phyloP scores from a whole-genome alignment of 2,888 invertebrate species.

The Coleophora deauratella region DNA sequence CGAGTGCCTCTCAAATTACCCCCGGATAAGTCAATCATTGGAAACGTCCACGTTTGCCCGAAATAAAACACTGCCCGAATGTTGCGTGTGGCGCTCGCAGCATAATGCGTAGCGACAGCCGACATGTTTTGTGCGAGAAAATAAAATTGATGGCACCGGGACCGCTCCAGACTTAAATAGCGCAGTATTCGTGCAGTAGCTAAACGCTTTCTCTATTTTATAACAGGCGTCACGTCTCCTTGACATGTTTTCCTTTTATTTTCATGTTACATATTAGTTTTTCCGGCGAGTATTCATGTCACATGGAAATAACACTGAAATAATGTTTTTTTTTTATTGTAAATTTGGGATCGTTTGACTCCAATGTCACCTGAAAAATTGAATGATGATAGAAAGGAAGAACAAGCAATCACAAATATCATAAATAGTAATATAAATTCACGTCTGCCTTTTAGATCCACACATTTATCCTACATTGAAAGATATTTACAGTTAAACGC shows the following conservation, averaged over 20 bases:
- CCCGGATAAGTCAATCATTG: conserved; percentile 74
- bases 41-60: conserved; percentile 64
- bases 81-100: conserved; percentile 61
- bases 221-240: conserved; percentile 55
- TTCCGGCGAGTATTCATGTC: conserved; percentile 48
- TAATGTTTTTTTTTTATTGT: too few relatives aligned
- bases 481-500: conserved; percentile 33
- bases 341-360: too few relatives aligned
- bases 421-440: too few relatives aligned
- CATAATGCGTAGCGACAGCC: conserved; percentile 70
- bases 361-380: too few relatives aligned
- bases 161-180: conserved; percentile 66
- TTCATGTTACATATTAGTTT: conserved; percentile 60
- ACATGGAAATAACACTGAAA: conserved; percentile 52
- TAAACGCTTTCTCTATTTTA: conserved; percentile 71
- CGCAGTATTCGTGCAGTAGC: conserved; percentile 58
- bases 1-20: conserved; percentile 69
- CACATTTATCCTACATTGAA: too few relatives aligned
- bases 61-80: conserved; percentile 68
- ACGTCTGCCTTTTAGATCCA: too few relatives aligned
- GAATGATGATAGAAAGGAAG: too few relatives aligned
- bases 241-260: conserved; percentile 42
- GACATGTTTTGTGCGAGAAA: conserved; percentile 73
- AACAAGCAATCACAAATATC: too few relatives aligned
- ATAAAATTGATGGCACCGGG: conserved; percentile 69